Base-by-base conservation (phyloP, 1,140 invertebrate genomes). In the Atta colombica region DNA sequence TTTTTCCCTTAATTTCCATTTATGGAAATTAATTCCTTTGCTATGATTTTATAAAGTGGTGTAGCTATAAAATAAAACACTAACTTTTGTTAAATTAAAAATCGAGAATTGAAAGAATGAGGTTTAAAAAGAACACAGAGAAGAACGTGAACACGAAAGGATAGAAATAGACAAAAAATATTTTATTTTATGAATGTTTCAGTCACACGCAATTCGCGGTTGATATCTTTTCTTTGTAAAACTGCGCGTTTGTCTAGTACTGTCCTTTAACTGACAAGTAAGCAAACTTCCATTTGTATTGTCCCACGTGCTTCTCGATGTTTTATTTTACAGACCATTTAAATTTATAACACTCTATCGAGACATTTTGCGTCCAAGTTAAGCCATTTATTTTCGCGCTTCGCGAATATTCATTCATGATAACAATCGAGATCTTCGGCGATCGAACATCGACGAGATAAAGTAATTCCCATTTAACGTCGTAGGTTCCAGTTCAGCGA, bases 221-320 rank as follows among this genome's bases (percentile, higher is more conserved):
- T 35, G 14, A 14, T 63, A 74, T 60, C 80, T 25, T 84, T 84
- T 51, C 12, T 69, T 75, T 75, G 69, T 49, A 10, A 61, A 75
- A 61, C 80, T 55, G 21, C 69, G 12, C 69, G 71, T 53, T 84
- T 51, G n/a, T 10, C n/a, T 55, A 75, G 55, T 39, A 35, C 28
- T 6, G 39, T 61, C 69, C 69, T 84, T 84, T 74, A 58, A 84
- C 55, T 61, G 80, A 84, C 80, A 84, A 84, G 80, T 84, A 39
- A 39, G 58, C 69, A 84, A 84, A 61, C 69, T 84, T 84, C 69
- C 69, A 75, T 84, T 84, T 84, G 39, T 75, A 75, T 63, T 75
- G 80, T 60, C 5, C 25, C 53, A 3, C 61, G 45, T 49, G 63
- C 39, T 71, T 12, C 35, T 35, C 35, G 18, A 75, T 21, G 10